Evolutionary conservation across 2,113 vertebrate genomes (phyloP), one percentile per base, ranked within the genome.

Genomic region (Gopherus flavomarginatus): DNA sequence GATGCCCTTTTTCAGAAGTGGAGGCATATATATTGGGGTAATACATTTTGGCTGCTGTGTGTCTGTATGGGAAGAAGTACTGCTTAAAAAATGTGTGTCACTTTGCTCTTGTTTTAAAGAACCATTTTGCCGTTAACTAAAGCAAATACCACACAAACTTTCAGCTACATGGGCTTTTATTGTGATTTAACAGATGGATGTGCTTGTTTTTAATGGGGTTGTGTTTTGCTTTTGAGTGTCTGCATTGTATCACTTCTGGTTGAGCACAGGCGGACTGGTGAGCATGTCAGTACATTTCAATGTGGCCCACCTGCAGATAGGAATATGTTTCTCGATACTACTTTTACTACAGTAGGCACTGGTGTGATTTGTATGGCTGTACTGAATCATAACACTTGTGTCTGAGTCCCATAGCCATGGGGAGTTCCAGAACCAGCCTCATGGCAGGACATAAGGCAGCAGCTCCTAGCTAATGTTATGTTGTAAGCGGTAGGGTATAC

Each of bases 181-280:
- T 90, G 82, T 84, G 89, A 79, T 87, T 93, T 97, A 90, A 80
- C 92, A 96, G 94, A 90, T 89, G 89, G 80, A 54, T 94, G 38
- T 91, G 42, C 81, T 96, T 94, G 81, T 87, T 96, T 95, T 93
- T 93, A 96, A 95, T 69, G 77, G 65, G 59, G 65, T 80, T 75
- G 42, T 75, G 42, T 86, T 97, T 86, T 94, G 44, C 90, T 56
- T 56, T 90, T 87, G 88, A 94, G 96, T 94, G 81, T 89, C 81
- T 90, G 44, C 1, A 0, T 83, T 1, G 0, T 81, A 75, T 95
- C 80, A 83, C 57, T 96, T 96, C 85, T 96, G 91, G 87, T 88
- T 93, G 31, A 97, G 81, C 65, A 57, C 53, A 59, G 57, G 35
- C 0, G 3, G 83, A 85, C 35, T 38, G 52, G n/a, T 1, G 5